phyloP scores from a whole-genome alignment of 2,888 invertebrate genomes.

The Rotaria sp. region DNA sequence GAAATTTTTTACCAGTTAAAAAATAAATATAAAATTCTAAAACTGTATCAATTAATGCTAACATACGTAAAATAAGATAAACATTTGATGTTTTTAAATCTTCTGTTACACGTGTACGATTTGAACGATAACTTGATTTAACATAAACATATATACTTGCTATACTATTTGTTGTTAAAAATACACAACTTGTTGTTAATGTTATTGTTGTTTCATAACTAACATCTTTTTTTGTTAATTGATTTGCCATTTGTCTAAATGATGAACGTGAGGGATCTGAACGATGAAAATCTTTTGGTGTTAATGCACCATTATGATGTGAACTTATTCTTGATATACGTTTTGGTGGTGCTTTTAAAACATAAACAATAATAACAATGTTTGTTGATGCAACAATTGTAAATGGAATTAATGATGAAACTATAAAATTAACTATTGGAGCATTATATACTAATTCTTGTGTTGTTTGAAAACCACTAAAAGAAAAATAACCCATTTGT shows the following conservation, averaged over 20 bases:
- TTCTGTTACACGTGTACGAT: neutral
- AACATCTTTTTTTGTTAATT: slow-evolving; percentile 25
- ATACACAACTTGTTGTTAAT: slow-evolving; percentile 26
- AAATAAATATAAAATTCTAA: slow-evolving; percentile 29
- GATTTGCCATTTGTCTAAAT: too few relatives aligned
- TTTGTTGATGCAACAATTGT: neutral
- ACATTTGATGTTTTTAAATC: slow-evolving; percentile 23
- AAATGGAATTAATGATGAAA: slow-evolving; percentile 24
- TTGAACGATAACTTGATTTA: neutral
- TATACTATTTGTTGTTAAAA: slow-evolving; percentile 23
- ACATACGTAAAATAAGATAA: slow-evolving; percentile 12
- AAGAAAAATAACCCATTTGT: slow-evolving; percentile 20
- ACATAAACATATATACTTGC: slow-evolving; percentile 24
- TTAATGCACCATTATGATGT: neutral
- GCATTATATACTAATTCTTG: neutral
- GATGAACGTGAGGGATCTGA: neutral
- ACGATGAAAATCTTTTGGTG: too few relatives aligned
- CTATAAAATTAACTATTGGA: slow-evolving; percentile 12
- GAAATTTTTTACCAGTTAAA: slow-evolving; percentile 20
- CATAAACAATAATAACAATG: neutral
- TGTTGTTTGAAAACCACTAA: neutral
- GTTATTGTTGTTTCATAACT: slow-evolving; percentile 29
- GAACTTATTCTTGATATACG: neutral
- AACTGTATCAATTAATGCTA: slow-evolving; percentile 24
- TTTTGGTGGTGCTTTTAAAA: neutral